Base-by-base conservation (phyloP, 2,888 invertebrate species). In the Osmoderma eremita region DNA sequence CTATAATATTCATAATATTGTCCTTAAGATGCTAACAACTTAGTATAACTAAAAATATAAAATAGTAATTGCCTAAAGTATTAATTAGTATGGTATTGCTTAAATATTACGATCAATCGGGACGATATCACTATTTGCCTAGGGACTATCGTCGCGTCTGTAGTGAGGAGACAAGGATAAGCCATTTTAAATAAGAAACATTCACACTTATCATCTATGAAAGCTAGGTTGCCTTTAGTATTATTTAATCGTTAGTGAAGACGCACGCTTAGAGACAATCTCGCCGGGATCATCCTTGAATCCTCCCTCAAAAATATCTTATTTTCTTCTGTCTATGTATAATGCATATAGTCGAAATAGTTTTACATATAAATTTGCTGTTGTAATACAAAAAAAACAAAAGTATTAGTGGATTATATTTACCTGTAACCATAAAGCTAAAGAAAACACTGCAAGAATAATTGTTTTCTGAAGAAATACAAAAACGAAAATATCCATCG, bases 261-360 rank as follows among this genome's bases (percentile, higher is more conserved):
- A 65, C 50, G 67, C 68, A 64, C 58, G 63, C 66, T 65, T 65
- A 56, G 69, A 67, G 51, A 42, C 75, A 74, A 70, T 74, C 42
- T 78, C 71, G 73, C 75, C 78, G 72, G 73, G 81, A 77, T 81
- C 81, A 80, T 81, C 81, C 81, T 80, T 72, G 78, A 76, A 73
- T 80, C 81, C 80, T 75, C 70, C 67, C 71, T 20, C 56, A 51
- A 22, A 61, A 38, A 53, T 45, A 36, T 17, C 17, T 45, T 10
- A 17, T 45, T 61, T 24, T 39, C 41, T 41, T 41, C 17, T 41
- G 10, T 61, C 22, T 22, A 10, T 39, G 13, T 41, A 12, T 54
- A 20, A 22, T 41, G 41, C 41, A 15, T 41, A 41, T 56, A 53
- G 36, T 36, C 17, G 41, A 41, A 56, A 22, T 53, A 56, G 48